Conservation (phyloP, 2,888 invertebrate genomes). For the Machimus atricapillus region DNA sequence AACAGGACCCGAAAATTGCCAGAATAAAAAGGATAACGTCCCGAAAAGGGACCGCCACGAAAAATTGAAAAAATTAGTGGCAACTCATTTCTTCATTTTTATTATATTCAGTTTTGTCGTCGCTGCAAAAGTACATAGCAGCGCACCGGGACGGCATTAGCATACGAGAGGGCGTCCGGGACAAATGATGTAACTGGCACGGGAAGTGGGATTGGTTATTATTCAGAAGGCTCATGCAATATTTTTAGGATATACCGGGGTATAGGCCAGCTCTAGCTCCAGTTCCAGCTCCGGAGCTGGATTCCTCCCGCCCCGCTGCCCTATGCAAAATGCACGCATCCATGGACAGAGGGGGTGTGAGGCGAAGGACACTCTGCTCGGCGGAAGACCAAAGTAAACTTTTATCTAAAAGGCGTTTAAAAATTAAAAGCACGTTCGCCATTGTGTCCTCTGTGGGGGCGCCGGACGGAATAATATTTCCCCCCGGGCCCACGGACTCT, state of each 20-base stretch:
- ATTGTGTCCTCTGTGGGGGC: conserved; percentile 22
- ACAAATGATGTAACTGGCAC: conserved; percentile 41
- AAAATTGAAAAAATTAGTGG: conserved; percentile 35
- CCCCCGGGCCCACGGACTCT: neutral
- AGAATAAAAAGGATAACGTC: neutral
- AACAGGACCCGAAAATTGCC: conserved; percentile 17
- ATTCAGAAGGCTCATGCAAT: conserved; percentile 43
- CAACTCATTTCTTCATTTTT: conserved; percentile 31
- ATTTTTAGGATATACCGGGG: conserved; percentile 15
- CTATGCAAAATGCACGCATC: conserved; percentile 30
- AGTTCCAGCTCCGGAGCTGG: no score
- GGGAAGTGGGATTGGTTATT: conserved; percentile 45
- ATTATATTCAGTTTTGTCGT: conserved; percentile 33
- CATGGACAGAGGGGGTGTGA: neutral
- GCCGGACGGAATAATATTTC: conserved; percentile 40
- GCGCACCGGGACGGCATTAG: conserved; percentile 35
- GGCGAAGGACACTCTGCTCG: conserved; percentile 13
- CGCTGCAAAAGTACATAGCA: conserved; percentile 21
- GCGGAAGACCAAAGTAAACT: conserved; percentile 44
- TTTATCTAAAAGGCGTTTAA: conserved; percentile 49
- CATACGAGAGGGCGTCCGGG: conserved; percentile 41
- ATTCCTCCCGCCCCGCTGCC: neutral
- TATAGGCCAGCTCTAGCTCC: neutral
- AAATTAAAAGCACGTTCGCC: conserved; percentile 49
- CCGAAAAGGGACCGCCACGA: neutral